These are phyloP conservation scores for Pediacus dermestoides DNA, from an alignment of 2,888 invertebrate species.

Conservation along the genomic window DNA sequence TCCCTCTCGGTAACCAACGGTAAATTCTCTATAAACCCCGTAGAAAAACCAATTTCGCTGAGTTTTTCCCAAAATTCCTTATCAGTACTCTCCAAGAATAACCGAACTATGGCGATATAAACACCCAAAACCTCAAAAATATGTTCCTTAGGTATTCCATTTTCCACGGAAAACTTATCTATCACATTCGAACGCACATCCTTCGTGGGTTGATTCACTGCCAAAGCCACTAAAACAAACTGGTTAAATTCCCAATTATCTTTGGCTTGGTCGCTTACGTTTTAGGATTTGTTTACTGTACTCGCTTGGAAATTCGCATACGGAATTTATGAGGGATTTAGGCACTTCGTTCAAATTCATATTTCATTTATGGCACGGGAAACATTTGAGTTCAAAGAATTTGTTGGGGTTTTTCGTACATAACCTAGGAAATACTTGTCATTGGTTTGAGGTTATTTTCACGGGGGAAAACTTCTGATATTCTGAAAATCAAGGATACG, in stretches of 20 bases:
- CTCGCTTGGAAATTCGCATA: conserved; percentile 27
- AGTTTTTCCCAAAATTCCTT: conserved; percentile 36
- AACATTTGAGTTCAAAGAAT: too few species aligned
- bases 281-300: conserved; percentile 31
- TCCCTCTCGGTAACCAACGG: conserved; percentile 34
- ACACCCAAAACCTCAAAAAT: conserved; percentile 32
- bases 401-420: too few species aligned
- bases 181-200: conserved; percentile 26
- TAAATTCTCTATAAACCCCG: conserved; percentile 36
- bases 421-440: too few species aligned
- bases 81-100: conserved; percentile 31
- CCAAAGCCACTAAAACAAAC: conserved; percentile 34
- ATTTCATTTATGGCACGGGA: conserved; percentile 10
- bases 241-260: conserved; percentile 12
- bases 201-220: conserved; percentile 25
- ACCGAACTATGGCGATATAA: conserved; percentile 31
- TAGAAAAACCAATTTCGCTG: conserved; percentile 34
- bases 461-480: too few species aligned
- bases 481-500: too few species aligned
- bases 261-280: conserved; percentile 21
- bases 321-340: conserved; percentile 22
- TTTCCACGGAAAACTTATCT: conserved; percentile 31
- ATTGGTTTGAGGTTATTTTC: too few species aligned
- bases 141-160: conserved; percentile 28
- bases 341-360: conserved; percentile 30